Percentiles rank a stretch among this genome's conserved stretches.
These are phyloP conservation scores for Apamea crenata DNA, from an alignment of 2,888 invertebrate genomes.

Conservation along the genomic window DNA sequence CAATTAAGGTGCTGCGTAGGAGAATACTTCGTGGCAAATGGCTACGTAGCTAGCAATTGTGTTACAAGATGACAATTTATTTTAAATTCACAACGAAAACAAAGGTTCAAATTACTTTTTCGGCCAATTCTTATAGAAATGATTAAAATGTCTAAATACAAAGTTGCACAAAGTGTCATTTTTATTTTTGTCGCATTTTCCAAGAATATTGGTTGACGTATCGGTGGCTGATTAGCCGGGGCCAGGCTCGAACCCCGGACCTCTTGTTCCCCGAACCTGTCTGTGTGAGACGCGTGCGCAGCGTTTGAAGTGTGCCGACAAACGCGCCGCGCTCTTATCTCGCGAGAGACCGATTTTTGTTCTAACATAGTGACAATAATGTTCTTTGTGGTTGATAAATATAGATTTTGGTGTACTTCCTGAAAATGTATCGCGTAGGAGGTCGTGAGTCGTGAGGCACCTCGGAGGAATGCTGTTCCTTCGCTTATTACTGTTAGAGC, in stretches of 20 bases:
- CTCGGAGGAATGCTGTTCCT: constrained; percentile 30
- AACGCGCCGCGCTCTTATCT: constrained; percentile 88
- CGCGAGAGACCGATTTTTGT: constrained; percentile 85
- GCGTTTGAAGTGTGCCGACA: constrained; percentile 85
- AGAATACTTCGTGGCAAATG: background rate
- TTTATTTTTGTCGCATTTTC: constrained; percentile 66
- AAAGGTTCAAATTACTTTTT: too few species aligned
- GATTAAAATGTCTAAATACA: background rate
- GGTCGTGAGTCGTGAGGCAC: constrained; percentile 42
- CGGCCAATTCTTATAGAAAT: background rate
- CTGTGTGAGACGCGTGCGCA: constrained; percentile 79
- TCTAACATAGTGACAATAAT: constrained; percentile 87
- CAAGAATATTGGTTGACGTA: constrained; percentile 78
- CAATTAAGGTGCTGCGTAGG: background rate
- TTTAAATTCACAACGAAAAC: background rate
- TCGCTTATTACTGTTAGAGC: constrained; percentile 10
- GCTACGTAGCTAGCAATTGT: background rate
- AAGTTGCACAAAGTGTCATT: constrained; percentile 44
- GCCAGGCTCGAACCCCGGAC: constrained; percentile 81
- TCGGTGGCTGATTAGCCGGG: constrained; percentile 84
- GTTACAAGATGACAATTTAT: background rate
- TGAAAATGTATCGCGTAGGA: constrained; percentile 61
- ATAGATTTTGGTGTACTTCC: constrained; percentile 80
- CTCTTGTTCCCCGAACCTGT: constrained; percentile 84
- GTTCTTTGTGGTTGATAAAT: constrained; percentile 86